Conservation (phyloP, 2,797 vertebrate genomes). For the Epinephelus malabaricus region DNA sequence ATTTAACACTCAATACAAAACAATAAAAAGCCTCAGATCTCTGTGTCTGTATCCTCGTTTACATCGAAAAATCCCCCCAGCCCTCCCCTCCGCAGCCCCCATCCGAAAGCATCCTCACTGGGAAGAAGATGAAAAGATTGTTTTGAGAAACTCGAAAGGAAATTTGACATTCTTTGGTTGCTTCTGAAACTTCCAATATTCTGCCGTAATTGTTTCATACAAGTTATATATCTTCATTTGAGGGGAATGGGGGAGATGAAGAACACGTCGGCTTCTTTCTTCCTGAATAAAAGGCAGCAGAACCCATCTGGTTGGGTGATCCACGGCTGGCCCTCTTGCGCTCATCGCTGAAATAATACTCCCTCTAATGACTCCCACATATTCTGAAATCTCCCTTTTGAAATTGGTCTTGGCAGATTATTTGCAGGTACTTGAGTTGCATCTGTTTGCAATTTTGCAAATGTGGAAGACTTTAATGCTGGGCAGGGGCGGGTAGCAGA, state of each 20-base stretch:
- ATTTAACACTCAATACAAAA: conserved; percentile 79
- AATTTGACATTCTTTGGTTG: conserved; percentile 97
- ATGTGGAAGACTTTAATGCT: conserved; percentile 99
- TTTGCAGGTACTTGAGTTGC: conserved; percentile 99
- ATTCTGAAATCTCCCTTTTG: conserved; percentile 99
- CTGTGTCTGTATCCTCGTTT: conserved; percentile 71
- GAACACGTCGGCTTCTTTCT: conserved; percentile 91
- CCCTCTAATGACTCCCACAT: conserved; percentile 99
- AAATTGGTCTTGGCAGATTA: conserved; percentile 99
- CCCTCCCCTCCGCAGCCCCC: conserved; percentile 39
- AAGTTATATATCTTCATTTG: conserved; percentile 97
- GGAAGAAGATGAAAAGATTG: conserved; percentile 87
- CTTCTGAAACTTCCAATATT: conserved; percentile 97
- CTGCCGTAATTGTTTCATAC: conserved; percentile 96
- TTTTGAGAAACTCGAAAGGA: conserved; percentile 90
- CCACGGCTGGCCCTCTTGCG: conserved; percentile 93
- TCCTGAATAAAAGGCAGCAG: conserved; percentile 95
- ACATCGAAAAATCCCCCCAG: conserved; percentile 49
- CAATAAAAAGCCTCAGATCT: conserved; percentile 79
- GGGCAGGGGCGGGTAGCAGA: conserved; percentile 68
- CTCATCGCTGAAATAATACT: conserved; percentile 99
- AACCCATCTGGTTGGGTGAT: conserved; percentile 99
- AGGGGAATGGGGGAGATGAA: conserved; percentile 78
- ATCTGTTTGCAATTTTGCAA: conserved; percentile 99
- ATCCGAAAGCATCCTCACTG: conserved; percentile 68